phyloP scores from a whole-genome alignment of 2,888 invertebrate genomes.

The Trachelus iudaicus region DNA sequence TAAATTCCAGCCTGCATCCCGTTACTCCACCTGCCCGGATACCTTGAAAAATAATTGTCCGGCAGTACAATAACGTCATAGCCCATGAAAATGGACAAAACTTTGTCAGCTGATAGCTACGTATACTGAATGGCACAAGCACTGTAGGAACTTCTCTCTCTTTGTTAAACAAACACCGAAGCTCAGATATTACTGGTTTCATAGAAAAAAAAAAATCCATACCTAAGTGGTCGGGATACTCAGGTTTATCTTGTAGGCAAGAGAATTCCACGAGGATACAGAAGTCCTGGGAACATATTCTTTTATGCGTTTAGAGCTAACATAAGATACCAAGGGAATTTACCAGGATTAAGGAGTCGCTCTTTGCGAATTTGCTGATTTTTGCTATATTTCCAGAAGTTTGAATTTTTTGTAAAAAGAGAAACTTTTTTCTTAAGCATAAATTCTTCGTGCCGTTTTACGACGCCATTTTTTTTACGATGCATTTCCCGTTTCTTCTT shows the following conservation, averaged over 20 bases:
- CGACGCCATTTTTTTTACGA: neutral
- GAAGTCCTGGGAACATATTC: neutral
- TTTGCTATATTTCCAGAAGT: neutral
- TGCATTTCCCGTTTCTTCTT: constrained; percentile 2
- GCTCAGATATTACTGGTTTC: neutral
- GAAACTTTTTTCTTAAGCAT: no score
- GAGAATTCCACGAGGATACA: neutral
- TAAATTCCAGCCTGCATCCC: constrained; percentile 40
- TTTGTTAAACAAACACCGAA: neutral
- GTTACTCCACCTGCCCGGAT: constrained; percentile 36
- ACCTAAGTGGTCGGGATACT: neutral
- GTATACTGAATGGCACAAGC: neutral
- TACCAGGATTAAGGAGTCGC: neutral
- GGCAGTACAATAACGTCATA: neutral
- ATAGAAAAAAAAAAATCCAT: neutral
- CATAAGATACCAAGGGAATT: neutral
- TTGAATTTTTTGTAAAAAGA: neutral
- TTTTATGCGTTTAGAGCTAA: neutral
- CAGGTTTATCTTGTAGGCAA: neutral
- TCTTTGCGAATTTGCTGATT: neutral
- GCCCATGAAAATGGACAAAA: neutral
- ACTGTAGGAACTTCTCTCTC: neutral
- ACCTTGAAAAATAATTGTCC: neutral
- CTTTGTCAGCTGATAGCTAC: neutral
- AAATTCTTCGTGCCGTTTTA: neutral